phyloP scores from a whole-genome alignment of 1,140 invertebrate genomes.

The Halesus radiatus region DNA sequence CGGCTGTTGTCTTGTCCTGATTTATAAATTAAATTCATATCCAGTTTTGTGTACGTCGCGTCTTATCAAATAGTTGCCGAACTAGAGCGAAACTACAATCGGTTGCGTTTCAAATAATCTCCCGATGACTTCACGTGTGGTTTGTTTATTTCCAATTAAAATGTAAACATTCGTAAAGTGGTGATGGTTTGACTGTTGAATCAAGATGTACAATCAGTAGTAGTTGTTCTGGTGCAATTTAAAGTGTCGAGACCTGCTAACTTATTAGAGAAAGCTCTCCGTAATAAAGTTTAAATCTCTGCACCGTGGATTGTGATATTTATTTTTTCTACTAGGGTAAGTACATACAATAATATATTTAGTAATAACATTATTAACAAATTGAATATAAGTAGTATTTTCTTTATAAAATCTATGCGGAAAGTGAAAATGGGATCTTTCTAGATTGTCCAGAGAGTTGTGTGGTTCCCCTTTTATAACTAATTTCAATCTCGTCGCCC shows the following conservation, averaged over 20 bases:
- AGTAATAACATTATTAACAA: too few species aligned
- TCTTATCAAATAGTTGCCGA: not conserved
- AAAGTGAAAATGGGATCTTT: too few species aligned
- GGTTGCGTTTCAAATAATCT: not conserved
- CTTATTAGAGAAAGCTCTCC: not conserved
- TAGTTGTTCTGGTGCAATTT: constrained; percentile 2
- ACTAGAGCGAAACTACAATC: not conserved
- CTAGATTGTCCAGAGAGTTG: too few species aligned
- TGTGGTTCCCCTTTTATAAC: too few species aligned
- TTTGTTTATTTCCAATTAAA: constrained; percentile 1
- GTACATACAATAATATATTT: constrained; percentile 1
- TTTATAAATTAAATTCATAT: not conserved
- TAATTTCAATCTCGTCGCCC: too few species aligned
- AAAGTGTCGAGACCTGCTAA: constrained; percentile 10
- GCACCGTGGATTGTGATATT: constrained; percentile 1
- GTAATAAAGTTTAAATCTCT: not conserved
- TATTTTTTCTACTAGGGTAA: not conserved
- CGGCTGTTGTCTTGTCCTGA: not conserved
- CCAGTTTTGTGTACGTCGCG: constrained; percentile 3
- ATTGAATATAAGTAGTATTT: too few species aligned
- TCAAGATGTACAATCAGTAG: too few species aligned
- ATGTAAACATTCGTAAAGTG: constrained; percentile 22
- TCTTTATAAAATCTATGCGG: too few species aligned
- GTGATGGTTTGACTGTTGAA: too few species aligned
- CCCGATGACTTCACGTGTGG: not conserved